phyloP scores from a whole-genome alignment of 1,140 invertebrate species.

The Psilanteris sp. region DNA sequence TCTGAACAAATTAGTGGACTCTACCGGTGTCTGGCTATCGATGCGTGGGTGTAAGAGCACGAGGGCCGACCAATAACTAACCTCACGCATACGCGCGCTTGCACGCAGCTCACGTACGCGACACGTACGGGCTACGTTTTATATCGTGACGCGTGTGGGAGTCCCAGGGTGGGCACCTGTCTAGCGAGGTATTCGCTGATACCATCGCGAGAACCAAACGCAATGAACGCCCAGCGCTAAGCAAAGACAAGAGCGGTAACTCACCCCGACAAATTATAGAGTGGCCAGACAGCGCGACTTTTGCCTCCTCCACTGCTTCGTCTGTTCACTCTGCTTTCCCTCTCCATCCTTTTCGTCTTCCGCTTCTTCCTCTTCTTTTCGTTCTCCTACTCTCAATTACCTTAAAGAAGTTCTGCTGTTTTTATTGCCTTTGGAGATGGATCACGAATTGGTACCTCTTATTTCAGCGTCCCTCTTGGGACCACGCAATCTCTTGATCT shows the following conservation, averaged over 20 bases:
- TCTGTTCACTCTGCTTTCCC: constrained; percentile 14
- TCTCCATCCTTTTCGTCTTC: constrained; percentile 2
- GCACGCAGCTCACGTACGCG: constrained; percentile 45
- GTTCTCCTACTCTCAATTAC: no score
- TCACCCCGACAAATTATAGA: constrained; percentile 79
- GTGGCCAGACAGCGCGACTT: constrained; percentile 74
- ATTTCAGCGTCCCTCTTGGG: constrained; percentile 13
- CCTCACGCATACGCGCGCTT: constrained; percentile 39
- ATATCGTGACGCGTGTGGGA: constrained; percentile 71
- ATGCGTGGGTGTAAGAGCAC: constrained; percentile 64
- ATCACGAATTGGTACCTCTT: constrained; percentile 18
- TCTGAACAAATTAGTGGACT: constrained; percentile 68
- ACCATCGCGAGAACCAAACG: constrained; percentile 73
- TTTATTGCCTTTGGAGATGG: neutral
- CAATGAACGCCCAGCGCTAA: constrained; percentile 76
- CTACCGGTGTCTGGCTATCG: constrained; percentile 63
- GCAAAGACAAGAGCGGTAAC: constrained; percentile 78
- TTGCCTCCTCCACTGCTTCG: constrained; percentile 49
- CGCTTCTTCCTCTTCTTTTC: neutral
- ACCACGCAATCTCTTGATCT: constrained; percentile 38
- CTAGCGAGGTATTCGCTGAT: constrained; percentile 77
- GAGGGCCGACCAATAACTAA: constrained; percentile 66
- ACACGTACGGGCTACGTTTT: constrained; percentile 55
- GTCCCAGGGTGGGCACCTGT: constrained; percentile 77
- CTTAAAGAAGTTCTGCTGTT: neutral